Evolutionary conservation across 1,140 invertebrate genomes (phyloP), one percentile per base, ranked within the genome.

Genomic region (Neoseiulus cucumeris): DNA sequence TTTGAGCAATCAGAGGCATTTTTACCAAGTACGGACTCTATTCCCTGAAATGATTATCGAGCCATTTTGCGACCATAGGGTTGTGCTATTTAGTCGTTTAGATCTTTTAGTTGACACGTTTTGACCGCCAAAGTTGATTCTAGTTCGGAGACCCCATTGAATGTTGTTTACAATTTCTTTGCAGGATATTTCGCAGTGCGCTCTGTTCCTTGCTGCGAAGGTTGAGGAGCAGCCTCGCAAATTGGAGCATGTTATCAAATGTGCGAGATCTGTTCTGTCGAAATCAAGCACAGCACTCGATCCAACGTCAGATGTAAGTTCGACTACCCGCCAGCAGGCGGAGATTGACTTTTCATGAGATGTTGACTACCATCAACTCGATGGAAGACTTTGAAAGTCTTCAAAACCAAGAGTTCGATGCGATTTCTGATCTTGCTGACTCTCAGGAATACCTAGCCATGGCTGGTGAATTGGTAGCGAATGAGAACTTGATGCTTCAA

Each of bases 201-300:
- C 88, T 44, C 78, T 97, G n/a, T 97, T 96, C 76, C 79, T 97
- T 64, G 91, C 92, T 42, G 91, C 91, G 51, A 97, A 97, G 81
- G 90, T 96, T 7, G 92, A 97, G 77, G 93, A 97, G 75, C 91
- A 95, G 74, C 92, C 91, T 1, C 78, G 92, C 29, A 96, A 96
- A 78, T 77, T 97, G 73, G 91, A 96, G 79, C 89, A 95, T 80
- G 88, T 97, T 7, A 91, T 96, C 71, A 87, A 86, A 79, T 85
- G 91, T 30, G 83, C 87, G 64, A 85, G 94, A 74, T 81, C 86
- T 66, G 33, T 39, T 6, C 33, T 39, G 9, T 39, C 33, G 33
- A 39, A 39, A 39, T 6, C 33, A 9, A 39, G 33, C 33, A 39
- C 33, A 39, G 9, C 79, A 69, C 78, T 88, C 69, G 85, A 88